Evolutionary conservation across 1,140 invertebrate genomes (phyloP).

Genomic region (Limonius californicus): DNA sequence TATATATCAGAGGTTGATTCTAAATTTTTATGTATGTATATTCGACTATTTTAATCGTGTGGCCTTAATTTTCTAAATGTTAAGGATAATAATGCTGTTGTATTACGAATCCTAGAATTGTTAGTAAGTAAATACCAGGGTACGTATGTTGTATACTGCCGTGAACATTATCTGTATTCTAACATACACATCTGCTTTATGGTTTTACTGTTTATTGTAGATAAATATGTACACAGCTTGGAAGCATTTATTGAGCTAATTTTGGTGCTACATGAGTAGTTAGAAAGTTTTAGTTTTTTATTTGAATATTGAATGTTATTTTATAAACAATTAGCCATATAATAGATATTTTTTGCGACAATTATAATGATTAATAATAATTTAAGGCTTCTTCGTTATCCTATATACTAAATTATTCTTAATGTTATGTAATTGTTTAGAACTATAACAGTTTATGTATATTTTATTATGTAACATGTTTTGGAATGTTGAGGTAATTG

Average conservation of each 20-base stretch:
- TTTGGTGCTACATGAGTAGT: conserved; percentile 25
- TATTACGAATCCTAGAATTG: conserved; percentile 3
- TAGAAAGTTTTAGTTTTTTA: conserved; percentile 15
- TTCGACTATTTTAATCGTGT: background rate
- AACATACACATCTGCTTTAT: background rate
- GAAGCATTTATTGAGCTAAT: conserved; percentile 27
- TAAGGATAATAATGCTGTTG: conserved; percentile 11
- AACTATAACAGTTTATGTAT: background rate
- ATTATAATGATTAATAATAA: background rate
- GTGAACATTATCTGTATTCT: background rate
- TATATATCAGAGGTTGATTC: background rate
- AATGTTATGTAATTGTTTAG: conserved; percentile 16
- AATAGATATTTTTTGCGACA: background rate
- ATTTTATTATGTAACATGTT: conserved; percentile 20
- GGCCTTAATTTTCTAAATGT: conserved; percentile 8
- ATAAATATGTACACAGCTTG: conserved; percentile 26
- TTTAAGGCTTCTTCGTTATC: background rate
- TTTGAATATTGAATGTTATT: conserved; percentile 15
- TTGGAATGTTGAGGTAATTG: conserved; percentile 25
- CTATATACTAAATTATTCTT: conserved; percentile 12
- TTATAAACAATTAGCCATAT: background rate
- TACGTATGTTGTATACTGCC: conserved; percentile 20
- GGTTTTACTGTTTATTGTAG: conserved; percentile 22
- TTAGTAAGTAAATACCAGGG: conserved; percentile 11
- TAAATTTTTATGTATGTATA: background rate